Evolutionary conservation across 1,140 invertebrate species (phyloP), one percentile per base, ranked within the genome.

Genomic region (Drosophila pachea): DNA sequence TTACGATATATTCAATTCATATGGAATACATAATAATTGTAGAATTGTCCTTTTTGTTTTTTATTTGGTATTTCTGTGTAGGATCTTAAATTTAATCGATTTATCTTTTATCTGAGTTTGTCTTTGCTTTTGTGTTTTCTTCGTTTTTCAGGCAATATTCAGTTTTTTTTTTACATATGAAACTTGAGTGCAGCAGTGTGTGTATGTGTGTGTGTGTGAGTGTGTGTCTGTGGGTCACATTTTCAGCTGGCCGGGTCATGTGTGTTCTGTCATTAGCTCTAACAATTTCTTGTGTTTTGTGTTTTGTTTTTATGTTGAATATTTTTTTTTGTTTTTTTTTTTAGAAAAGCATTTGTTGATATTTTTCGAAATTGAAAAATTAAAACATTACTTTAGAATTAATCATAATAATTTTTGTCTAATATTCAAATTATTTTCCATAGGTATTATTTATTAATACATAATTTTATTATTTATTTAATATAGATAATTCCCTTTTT

Each of bases 321-420:
- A 38, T 45, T 50, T 64, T 8, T 32, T 40, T 31, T 61, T 32
- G 4, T 76, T 61, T 32, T 12, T 76, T 62, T 38, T 43, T 56
- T 59, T 36, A 60, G 42, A 50, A 66, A 74, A 78, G 68, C 43
- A 68, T 78, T 66, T 54, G 66, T 45, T 84, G 54, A 76, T 79
- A 83, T 76, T 65, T 70, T 78, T 36, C 22, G 22, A 22, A 55
- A 83, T 73, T 78, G 47, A 45, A 56, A 69, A 76, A 72, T 75
- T 52, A 74, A 68, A 76, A 76, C 66, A 83, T 83, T 78, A 71
- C 66, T 52, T 82, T 77, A 68, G 45, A 73, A 73, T 84, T 84
- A 68, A 68, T 72, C 36, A 81, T 81, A 83, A 84, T 79, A 83
- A 83, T 83, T 84, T 83, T 76, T 79, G 79, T 70, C 79, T 83